These are phyloP conservation scores for Nephrotoma flavescens DNA, from an alignment of 2,888 invertebrate species.

Conservation along the genomic window DNA sequence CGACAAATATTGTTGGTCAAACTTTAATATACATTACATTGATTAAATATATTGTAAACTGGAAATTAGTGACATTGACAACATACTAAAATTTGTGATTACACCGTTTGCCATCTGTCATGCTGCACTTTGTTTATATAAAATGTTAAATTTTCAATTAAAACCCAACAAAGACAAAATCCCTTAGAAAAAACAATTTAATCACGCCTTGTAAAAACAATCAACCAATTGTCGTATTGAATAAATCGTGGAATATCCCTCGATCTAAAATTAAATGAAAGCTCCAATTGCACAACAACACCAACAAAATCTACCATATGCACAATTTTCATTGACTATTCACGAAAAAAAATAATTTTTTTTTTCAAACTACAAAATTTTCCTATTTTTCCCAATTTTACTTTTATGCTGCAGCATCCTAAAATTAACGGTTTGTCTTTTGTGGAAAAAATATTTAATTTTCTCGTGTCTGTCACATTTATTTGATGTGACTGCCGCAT, in stretches of 20 bases:
- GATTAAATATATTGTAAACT: too few relatives aligned
- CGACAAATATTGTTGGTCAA: too few relatives aligned
- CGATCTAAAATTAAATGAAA: not conserved
- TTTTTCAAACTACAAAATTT: not conserved
- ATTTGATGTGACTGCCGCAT: not conserved
- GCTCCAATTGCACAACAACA: not conserved
- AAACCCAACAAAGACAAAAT: too few relatives aligned
- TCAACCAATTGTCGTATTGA: not conserved
- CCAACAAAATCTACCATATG: not conserved
- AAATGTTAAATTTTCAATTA: too few relatives aligned
- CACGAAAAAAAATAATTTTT: not conserved
- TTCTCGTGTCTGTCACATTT: not conserved
- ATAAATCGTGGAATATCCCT: not conserved
- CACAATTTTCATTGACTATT: not conserved
- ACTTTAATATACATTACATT: too few relatives aligned
- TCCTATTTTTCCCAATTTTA: not conserved
- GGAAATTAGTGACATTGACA: too few relatives aligned
- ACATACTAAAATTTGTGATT: too few relatives aligned
- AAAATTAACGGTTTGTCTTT: not conserved
- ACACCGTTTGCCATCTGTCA: too few relatives aligned
- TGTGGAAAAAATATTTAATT: not conserved
- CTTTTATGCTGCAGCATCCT: not conserved
- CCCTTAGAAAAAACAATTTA: too few relatives aligned
- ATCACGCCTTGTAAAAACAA: not conserved
- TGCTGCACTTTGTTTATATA: too few relatives aligned